Evolutionary conservation across 2,797 vertebrate genomes (phyloP), one percentile per base, ranked within the genome.

Genomic region (Semotilus atromaculatus): DNA sequence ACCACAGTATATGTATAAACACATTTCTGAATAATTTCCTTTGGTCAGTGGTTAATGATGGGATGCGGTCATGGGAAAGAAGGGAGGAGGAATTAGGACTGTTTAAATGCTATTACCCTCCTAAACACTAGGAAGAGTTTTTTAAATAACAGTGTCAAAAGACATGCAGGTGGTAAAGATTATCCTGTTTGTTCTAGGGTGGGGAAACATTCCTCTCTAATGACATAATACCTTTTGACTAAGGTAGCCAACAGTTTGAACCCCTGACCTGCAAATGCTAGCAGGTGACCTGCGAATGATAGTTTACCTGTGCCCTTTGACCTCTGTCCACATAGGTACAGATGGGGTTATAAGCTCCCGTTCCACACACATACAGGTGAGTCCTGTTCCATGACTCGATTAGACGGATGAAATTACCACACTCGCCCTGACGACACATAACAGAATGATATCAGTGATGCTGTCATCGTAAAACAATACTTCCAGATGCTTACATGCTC

Each of bases 341-440:
- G 94, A 99, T 94, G 88, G 98, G 98, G 92, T 99, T 99, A 95
- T 99, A 99, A 13, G 98, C 98, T 0, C 98, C 98, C 0, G 98
- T 99, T 85, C 98, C 98, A 1, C 98, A 99, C 87, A 98, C 97
- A 3, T 99, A 99, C 88, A 99, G 96, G 90, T 99, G 98, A 82
- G 98, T 99, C 85, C 98, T 95, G 95, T 99, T 99, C 98, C 98
- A 99, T 13, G 98, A 97, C 92, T 99, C 98, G 89, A 99, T 99
- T 92, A 99, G 95, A 81, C 98, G 97, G 92, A 99, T 97, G 90
- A 99, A 99, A 93, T 99, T 99, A 80, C 97, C 98, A 0, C 98
- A 99, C 91, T 99, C 98, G 0, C 98, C 98, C 98, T 99, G 92
- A 83, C 53, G 45, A 79, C 26, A 75, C 2, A 62, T 60, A 71